A percentile compares a stretch with the other conserved stretches of the same genome.
Evolutionary conservation across 2,797 vertebrate species (phyloP).

Genomic region (Coregonus ussuriensis): DNA sequence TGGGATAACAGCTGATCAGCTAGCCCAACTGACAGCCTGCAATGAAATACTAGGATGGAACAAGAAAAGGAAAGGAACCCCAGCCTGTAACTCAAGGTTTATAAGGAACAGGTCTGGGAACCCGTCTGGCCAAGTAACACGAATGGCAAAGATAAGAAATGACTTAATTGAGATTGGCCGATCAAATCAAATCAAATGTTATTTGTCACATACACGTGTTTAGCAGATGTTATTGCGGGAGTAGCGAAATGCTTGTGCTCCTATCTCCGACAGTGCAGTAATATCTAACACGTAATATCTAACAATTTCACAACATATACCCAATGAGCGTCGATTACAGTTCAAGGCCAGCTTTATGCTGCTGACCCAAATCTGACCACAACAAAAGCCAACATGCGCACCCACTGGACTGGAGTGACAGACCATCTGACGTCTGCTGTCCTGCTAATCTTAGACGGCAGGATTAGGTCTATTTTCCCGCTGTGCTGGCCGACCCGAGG

Average conservation of each 20-base stretch:
- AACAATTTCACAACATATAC: too few species aligned
- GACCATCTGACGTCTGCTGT: slow-evolving; percentile 76
- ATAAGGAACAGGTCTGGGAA: neutral
- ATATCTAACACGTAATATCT: too few species aligned
- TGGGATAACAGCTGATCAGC: slow-evolving; percentile 47
- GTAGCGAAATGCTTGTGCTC: too few species aligned
- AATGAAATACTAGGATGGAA: slow-evolving; percentile 35
- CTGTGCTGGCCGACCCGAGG: slow-evolving; percentile 25
- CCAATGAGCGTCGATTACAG: slow-evolving; percentile 55
- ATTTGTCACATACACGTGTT: too few species aligned
- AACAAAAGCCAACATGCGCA: slow-evolving; percentile 73
- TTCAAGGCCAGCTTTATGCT: slow-evolving; percentile 64
- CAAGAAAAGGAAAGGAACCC: slow-evolving; percentile 25
- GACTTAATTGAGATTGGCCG: slow-evolving; percentile 45
- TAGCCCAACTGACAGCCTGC: neutral
- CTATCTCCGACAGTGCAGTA: too few species aligned
- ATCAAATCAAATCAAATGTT: slow-evolving; percentile 14
- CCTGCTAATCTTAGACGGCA: slow-evolving; percentile 73
- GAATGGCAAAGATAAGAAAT: slow-evolving; percentile 21
- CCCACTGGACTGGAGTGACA: slow-evolving; percentile 30
- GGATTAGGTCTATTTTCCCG: slow-evolving; percentile 75
- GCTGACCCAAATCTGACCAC: slow-evolving; percentile 75
- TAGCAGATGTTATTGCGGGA: too few species aligned
- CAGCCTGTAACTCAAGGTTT: slow-evolving; percentile 12
- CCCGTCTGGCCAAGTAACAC: neutral